Conservation (phyloP, 2,113 vertebrate species). For the Microcebus jonahi region DNA sequence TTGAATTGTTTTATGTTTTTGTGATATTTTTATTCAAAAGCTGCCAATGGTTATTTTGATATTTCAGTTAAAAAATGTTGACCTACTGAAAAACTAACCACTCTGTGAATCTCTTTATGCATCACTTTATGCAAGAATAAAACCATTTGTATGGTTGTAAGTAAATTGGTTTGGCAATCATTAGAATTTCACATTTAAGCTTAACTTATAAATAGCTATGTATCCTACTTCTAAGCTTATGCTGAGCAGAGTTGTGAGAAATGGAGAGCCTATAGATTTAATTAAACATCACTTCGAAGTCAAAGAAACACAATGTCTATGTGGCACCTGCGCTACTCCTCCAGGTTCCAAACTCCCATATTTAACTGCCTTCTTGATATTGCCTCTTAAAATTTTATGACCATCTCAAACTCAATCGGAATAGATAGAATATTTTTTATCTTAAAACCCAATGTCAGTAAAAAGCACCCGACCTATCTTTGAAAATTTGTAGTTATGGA, state of each 20-base stretch:
- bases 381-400: neutral
- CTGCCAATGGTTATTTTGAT: neutral
- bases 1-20: neutral
- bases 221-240: neutral
- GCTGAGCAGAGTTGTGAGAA: neutral
- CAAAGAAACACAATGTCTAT: neutral
- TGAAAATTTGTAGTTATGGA: neutral
- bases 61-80: neutral
- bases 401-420: neutral
- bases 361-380: neutral
- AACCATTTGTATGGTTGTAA: neutral
- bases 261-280: neutral
- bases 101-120: neutral
- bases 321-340: neutral
- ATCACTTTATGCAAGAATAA: neutral
- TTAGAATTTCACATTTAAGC: slow-evolving; percentile 19
- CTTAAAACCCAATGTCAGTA: neutral
- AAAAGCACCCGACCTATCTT: neutral
- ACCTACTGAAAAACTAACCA: neutral
- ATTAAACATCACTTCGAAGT: neutral
- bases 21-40: neutral
- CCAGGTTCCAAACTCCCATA: neutral
- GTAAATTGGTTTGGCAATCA: neutral
- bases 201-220: neutral
- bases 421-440: neutral